Evolutionary conservation across 2,113 vertebrate species (phyloP).

Genomic region (Origma solitaria): DNA sequence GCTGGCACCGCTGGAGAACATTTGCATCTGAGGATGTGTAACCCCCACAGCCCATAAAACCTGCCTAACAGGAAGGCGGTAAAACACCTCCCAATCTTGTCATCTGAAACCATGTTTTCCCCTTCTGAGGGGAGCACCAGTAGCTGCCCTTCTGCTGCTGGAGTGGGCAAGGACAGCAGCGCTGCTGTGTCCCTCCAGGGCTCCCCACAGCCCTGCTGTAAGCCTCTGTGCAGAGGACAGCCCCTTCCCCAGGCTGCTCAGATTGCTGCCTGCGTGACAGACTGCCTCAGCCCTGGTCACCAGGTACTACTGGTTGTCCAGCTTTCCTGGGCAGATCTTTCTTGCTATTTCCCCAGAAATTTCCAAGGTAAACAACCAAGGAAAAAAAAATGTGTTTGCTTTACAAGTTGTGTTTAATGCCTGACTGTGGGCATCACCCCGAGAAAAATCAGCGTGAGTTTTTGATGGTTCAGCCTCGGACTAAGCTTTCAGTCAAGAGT

Average conservation of each 20-base stretch:
- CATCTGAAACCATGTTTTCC: not conserved
- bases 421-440: not conserved
- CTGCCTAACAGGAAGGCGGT: not conserved
- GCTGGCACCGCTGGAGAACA: not conserved
- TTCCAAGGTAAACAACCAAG: not conserved
- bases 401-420: not conserved
- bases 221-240: not conserved
- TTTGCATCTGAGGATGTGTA: not conserved
- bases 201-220: not conserved
- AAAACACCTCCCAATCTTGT: not conserved
- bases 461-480: not conserved
- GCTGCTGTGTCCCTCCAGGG: not conserved
- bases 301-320: not conserved
- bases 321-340: not conserved
- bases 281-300: not conserved
- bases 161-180: not conserved
- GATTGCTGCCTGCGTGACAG: rapidly evolving
- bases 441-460: not conserved
- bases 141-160: not conserved
- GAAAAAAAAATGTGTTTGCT: not conserved
- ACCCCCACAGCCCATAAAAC: constrained; percentile 28
- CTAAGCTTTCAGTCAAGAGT: not conserved
- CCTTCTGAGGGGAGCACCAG: not conserved
- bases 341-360: not conserved
- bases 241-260: not conserved